phyloP scores from a whole-genome alignment of 2,888 invertebrate species.

The Syritta pipiens region DNA sequence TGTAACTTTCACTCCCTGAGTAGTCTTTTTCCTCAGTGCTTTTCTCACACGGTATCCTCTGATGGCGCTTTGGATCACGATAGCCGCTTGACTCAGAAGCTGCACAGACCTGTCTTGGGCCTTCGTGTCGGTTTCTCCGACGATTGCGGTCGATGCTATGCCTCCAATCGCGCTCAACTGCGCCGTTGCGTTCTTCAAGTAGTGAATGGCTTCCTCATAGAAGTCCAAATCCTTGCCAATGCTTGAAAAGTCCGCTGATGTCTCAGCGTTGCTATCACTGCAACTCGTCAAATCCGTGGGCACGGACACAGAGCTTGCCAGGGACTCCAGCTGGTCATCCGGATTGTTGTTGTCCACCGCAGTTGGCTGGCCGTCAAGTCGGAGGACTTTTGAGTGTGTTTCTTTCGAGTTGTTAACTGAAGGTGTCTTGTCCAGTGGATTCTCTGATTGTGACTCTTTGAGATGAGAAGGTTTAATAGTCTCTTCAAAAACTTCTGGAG shows the following conservation, averaged over 20 bases:
- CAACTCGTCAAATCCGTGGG: background rate
- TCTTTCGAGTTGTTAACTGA: too few species aligned
- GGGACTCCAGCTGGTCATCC: too few species aligned
- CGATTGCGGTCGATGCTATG: background rate
- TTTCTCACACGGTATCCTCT: constrained; percentile 6
- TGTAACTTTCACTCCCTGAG: background rate
- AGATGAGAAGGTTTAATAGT: too few species aligned
- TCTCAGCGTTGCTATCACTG: constrained; percentile 43
- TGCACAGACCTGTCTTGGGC: background rate
- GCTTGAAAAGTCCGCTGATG: constrained; percentile 59
- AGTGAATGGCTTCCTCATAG: constrained; percentile 47
- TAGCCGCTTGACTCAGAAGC: constrained; percentile 10
- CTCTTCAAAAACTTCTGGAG: too few species aligned
- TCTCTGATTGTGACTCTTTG: too few species aligned
- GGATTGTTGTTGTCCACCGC: background rate
- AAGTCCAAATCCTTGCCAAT: constrained; percentile 51
- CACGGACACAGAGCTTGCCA: background rate
- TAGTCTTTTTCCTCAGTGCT: background rate
- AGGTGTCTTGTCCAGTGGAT: too few species aligned
- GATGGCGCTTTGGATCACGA: constrained; percentile 37
- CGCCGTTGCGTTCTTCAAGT: constrained; percentile 37
- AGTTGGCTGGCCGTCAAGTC: too few species aligned
- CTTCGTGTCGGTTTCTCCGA: background rate
- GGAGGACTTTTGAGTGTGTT: too few species aligned
- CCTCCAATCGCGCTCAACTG: constrained; percentile 23